Conservation (phyloP, 35 echinoderm and acorn worm species). For the Eucidaris tribuloides region DNA sequence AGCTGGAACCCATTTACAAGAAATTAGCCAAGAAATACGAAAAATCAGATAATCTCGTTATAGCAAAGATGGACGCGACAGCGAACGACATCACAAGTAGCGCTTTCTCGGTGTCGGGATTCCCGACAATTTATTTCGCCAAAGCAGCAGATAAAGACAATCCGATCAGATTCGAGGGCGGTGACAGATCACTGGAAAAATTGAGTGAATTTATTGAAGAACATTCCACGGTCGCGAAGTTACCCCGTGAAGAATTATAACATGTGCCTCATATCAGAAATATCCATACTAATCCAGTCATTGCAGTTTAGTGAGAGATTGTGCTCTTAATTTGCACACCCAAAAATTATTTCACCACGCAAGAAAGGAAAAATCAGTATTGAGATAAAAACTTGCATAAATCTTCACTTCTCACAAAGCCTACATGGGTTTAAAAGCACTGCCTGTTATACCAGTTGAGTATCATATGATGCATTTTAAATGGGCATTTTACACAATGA, state of each 20-base stretch:
- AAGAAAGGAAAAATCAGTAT: too few relatives aligned
- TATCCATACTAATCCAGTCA: too few relatives aligned
- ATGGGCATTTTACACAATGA: too few relatives aligned
- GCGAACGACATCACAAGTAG: slow-evolving; percentile 66
- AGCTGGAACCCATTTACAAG: slow-evolving; percentile 90
- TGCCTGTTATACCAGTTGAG: too few relatives aligned
- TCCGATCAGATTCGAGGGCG: slow-evolving; percentile 72
- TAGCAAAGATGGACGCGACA: slow-evolving; percentile 99
- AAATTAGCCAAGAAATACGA: slow-evolving; percentile 99
- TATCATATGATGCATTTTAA: too few relatives aligned
- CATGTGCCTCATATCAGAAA: slow-evolving; percentile 18
- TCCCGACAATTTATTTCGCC: slow-evolving; percentile 90
- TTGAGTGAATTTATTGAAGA: slow-evolving; percentile 93
- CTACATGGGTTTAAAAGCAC: too few relatives aligned
- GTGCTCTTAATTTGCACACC: too few relatives aligned
- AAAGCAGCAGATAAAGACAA: slow-evolving; percentile 78
- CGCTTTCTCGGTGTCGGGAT: slow-evolving; percentile 29
- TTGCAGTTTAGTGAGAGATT: too few relatives aligned
- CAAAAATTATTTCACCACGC: too few relatives aligned
- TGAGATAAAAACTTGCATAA: too few relatives aligned
- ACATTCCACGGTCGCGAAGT: slow-evolving; percentile 35
- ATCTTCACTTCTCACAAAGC: too few relatives aligned
- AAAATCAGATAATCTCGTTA: slow-evolving; percentile 57
- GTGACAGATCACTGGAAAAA: slow-evolving; percentile 61
- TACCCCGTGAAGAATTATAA: slow-evolving; percentile 86